A percentile compares a stretch with the other conserved stretches of the same genome.
phyloP scores from a whole-genome alignment of 2,797 vertebrate species.

The Cossypha niveicapilla region DNA sequence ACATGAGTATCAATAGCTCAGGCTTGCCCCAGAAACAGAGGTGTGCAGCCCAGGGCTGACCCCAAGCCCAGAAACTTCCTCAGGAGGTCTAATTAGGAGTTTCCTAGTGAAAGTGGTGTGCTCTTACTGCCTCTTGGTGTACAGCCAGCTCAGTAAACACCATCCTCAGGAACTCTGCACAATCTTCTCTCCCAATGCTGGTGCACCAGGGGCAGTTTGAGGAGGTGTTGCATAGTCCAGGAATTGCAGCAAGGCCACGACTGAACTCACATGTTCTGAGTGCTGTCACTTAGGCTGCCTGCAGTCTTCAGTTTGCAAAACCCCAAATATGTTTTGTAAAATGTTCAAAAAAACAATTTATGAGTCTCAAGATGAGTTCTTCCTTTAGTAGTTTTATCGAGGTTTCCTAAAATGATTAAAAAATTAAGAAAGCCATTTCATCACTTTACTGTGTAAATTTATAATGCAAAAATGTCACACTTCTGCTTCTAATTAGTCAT shows the following conservation, averaged over 20 bases:
- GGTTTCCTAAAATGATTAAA: not conserved
- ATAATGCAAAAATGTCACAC: not conserved
- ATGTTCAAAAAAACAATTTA: not conserved
- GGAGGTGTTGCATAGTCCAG: not conserved
- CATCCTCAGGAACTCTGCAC: not conserved
- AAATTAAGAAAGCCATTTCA: not conserved
- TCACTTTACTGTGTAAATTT: not conserved
- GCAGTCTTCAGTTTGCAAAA: not conserved
- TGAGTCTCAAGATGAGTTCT: not conserved
- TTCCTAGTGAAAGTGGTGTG: not conserved
- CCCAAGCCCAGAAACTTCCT: not conserved
- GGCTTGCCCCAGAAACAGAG: not conserved
- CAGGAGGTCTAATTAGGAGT: not conserved
- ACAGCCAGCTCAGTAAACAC: not conserved
- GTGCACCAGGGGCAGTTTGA: not conserved
- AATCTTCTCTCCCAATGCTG: not conserved
- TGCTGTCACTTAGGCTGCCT: not conserved
- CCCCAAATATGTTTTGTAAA: not conserved
- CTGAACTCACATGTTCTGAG: not conserved
- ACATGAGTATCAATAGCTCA: not conserved
- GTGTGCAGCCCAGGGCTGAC: not conserved
- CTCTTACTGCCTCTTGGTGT: not conserved
- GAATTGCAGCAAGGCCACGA: not conserved
- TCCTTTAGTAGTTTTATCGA: not conserved
- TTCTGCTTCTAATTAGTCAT: not conserved